phyloP scores from a whole-genome alignment of 2,797 vertebrate species.

The Scarus forsteni region DNA sequence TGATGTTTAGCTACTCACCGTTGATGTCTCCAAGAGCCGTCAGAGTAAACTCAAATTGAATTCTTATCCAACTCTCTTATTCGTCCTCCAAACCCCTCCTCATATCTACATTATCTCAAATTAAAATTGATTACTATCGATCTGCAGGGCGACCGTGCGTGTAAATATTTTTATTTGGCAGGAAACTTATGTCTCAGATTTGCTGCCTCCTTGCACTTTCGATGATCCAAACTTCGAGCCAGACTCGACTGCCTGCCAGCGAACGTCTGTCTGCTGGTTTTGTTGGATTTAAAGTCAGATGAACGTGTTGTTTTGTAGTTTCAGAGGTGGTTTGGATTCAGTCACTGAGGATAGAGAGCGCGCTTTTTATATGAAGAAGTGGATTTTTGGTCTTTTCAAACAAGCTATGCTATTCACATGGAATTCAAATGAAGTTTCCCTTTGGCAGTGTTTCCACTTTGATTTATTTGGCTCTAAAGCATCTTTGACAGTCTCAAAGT shows the following conservation, averaged over 20 bases:
- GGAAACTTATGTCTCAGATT: constrained; percentile 2
- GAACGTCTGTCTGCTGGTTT: not conserved
- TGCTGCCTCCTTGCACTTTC: constrained; percentile 4
- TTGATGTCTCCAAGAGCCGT: constrained; percentile 6
- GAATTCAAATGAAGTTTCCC: constrained; percentile 12
- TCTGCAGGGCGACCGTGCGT: not conserved
- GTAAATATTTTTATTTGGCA: not conserved
- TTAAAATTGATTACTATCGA: constrained; percentile 28
- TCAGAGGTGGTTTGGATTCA: not conserved
- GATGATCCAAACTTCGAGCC: not conserved
- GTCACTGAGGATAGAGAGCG: not conserved
- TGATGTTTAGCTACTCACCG: constrained; percentile 15
- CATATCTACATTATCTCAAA: constrained; percentile 13
- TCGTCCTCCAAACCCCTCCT: constrained; percentile 3
- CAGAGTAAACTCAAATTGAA: constrained; percentile 1
- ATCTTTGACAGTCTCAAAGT: constrained; percentile 1
- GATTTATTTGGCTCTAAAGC: constrained; percentile 48
- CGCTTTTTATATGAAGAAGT: constrained; percentile 3
- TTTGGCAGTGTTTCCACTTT: constrained; percentile 23
- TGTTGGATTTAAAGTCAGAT: not conserved
- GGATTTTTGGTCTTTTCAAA: constrained; percentile 14
- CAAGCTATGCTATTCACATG: not conserved
- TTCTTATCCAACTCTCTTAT: constrained; percentile 16
- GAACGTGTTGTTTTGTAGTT: not conserved
- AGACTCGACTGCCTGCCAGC: not conserved